phyloP scores from a whole-genome alignment of 2,888 invertebrate species.

The Thera obeliscata region DNA sequence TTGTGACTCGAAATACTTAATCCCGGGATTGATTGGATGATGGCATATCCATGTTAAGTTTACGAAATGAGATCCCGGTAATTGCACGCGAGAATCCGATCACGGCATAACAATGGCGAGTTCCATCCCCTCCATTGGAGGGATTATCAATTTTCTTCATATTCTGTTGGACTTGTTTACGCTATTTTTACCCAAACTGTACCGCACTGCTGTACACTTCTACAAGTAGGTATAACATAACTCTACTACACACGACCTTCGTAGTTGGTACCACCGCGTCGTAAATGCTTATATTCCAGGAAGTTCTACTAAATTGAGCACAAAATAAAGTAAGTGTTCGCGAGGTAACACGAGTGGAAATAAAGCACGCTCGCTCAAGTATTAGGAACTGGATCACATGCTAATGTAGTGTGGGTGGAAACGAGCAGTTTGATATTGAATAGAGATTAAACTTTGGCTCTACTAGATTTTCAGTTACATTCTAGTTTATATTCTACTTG shows the following conservation, averaged over 20 bases:
- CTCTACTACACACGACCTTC: constrained; percentile 35
- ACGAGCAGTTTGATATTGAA: neutral
- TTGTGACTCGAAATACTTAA: too few species aligned
- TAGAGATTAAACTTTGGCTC: neutral
- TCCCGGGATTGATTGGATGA: too few species aligned
- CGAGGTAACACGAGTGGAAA: constrained; percentile 24
- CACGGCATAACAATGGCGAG: too few species aligned
- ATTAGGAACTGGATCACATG: constrained; percentile 7
- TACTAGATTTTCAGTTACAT: neutral
- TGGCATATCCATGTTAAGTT: too few species aligned
- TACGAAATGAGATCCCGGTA: too few species aligned
- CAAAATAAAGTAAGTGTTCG: constrained; percentile 29
- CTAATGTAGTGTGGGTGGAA: constrained; percentile 3
- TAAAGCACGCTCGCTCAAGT: constrained; percentile 28
- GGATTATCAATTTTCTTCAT: too few species aligned
- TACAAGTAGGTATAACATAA: neutral
- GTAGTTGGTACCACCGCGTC: constrained; percentile 23
- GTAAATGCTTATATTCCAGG: constrained; percentile 32
- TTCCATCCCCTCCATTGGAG: too few species aligned
- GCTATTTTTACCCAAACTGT: constrained; percentile 1
- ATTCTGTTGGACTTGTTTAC: neutral
- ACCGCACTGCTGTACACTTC: constrained; percentile 23
- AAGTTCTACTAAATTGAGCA: constrained; percentile 33
- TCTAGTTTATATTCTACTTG: too few species aligned
- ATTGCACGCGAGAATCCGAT: too few species aligned